Percentiles rank a stretch among this genome's conserved stretches.
Evolutionary conservation across 1,140 invertebrate genomes (phyloP).

Genomic region (Drosophila ogumai): DNA sequence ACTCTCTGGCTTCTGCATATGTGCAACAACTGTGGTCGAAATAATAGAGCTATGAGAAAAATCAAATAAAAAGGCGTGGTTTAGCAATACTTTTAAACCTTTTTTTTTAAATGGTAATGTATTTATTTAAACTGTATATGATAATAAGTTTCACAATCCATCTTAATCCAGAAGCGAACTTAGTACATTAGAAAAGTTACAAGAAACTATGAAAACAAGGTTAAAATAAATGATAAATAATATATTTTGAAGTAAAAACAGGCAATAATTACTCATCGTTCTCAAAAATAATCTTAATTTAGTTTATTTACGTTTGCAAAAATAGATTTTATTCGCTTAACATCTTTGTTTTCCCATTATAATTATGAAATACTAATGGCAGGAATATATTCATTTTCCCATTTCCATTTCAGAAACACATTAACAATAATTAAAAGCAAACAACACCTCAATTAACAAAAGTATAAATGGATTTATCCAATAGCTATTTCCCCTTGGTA

Average conservation of each 20-base stretch:
- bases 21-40: conserved; percentile 4
- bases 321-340: background rate
- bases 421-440: background rate
- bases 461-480: background rate
- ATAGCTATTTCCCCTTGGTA: background rate
- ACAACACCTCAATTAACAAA: background rate
- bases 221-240: background rate
- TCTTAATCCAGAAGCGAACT: background rate
- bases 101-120: too few relatives aligned
- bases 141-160: rapidly evolving
- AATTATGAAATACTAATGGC: background rate
- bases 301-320: background rate
- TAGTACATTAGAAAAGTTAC: too few relatives aligned
- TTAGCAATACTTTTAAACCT: too few relatives aligned
- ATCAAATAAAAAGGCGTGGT: background rate
- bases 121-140: background rate
- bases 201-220: background rate
- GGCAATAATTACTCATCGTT: background rate
- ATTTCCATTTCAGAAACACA: too few relatives aligned
- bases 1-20: conserved; percentile 9
- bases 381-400: background rate
- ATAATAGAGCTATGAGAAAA: background rate
- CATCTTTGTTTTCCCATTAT: background rate
- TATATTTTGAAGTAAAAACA: background rate
- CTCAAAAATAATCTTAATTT: background rate